Percentiles rank a stretch among this genome's conserved stretches.
phyloP scores from a whole-genome alignment of 2,888 invertebrate genomes.

The Ennomos erosarius region DNA sequence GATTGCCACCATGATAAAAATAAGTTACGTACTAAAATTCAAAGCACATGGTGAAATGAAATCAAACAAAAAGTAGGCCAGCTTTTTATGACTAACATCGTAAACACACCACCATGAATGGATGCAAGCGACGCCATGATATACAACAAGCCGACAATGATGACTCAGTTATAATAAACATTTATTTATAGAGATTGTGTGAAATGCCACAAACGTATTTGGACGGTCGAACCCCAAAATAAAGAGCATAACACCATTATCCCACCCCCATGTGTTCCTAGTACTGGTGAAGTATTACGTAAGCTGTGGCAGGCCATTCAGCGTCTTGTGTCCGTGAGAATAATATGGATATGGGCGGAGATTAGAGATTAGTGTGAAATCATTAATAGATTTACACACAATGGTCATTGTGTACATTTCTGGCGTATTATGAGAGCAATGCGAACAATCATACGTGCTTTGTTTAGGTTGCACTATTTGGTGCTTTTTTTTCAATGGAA shows the following conservation, averaged over 20 bases:
- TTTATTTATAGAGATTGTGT: constrained; percentile 55
- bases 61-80: constrained; percentile 23
- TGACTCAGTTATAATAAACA: constrained; percentile 36
- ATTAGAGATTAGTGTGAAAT: constrained; percentile 47
- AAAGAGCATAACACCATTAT: constrained; percentile 5
- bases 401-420: constrained; percentile 24
- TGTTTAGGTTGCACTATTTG: too few relatives aligned
- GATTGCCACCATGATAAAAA: not conserved
- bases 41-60: constrained; percentile 17
- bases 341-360: constrained; percentile 43
- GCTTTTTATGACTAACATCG: constrained; percentile 22
- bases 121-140: constrained; percentile 38
- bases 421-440: too few relatives aligned
- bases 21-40: constrained; percentile 4
- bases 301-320: constrained; percentile 52
- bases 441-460: too few relatives aligned
- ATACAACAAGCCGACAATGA: constrained; percentile 1
- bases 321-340: constrained; percentile 55
- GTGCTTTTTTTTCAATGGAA: too few relatives aligned
- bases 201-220: constrained; percentile 65
- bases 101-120: constrained; percentile 30
- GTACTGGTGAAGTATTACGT: constrained; percentile 23
- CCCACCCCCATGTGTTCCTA: constrained; percentile 67
- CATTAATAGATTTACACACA: constrained; percentile 41
- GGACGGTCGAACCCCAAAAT: constrained; percentile 55